A percentile compares a stretch with the other conserved stretches of the same genome.
Evolutionary conservation across 2,797 vertebrate species (phyloP).

Genomic region (Poecilia gillii): DNA sequence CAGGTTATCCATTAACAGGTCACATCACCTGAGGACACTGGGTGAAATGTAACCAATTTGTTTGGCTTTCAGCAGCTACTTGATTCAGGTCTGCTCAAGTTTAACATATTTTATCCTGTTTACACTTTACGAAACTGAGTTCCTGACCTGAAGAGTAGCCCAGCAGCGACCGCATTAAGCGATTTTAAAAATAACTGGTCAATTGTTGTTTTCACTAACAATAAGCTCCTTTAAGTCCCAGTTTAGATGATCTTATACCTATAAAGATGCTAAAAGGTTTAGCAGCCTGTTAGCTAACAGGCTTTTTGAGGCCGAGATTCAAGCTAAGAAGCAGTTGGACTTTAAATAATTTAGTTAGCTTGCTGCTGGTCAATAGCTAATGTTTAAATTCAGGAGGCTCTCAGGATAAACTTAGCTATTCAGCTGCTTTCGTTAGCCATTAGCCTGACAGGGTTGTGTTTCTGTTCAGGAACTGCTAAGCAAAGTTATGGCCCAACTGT

Average conservation of each 20-base stretch:
- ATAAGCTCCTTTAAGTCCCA: neutral
- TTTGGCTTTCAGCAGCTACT: conserved; percentile 12
- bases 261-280: conserved; percentile 1
- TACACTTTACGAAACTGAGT: no score
- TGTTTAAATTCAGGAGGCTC: neutral
- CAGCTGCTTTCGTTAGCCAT: neutral
- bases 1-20: conserved; percentile 56
- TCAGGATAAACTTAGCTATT: neutral
- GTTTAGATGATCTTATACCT: neutral
- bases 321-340: neutral
- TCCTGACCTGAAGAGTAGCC: neutral
- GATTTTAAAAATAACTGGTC: neutral
- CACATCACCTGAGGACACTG: conserved; percentile 45
- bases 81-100: neutral
- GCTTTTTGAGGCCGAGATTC: neutral
- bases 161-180: neutral
- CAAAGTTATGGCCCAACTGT: conserved; percentile 14
- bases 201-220: neutral
- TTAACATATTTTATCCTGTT: conserved; percentile 25
- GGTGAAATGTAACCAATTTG: conserved; percentile 59
- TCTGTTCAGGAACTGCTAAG: conserved; percentile 37
- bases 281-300: neutral
- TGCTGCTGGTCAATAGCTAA: neutral
- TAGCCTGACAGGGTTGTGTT: conserved; percentile 3
- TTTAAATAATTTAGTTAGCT: neutral